Conservation (phyloP, 1,140 invertebrate genomes). For the Lepidotrigona ventralis region DNA sequence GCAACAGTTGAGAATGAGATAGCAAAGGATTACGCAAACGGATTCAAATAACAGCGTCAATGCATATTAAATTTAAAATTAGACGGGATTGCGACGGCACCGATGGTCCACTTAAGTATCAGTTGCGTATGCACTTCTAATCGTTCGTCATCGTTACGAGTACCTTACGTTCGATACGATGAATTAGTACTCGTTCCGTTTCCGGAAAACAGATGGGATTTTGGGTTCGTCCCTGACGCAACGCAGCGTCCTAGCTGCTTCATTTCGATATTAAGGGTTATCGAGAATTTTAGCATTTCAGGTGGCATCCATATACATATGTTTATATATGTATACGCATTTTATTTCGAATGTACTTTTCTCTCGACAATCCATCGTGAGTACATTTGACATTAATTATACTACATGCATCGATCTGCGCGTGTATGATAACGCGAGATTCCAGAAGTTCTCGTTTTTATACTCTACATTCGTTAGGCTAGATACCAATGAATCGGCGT, state of each 20-base stretch:
- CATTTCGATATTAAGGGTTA: slow-evolving; percentile 20
- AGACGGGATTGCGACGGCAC: no score
- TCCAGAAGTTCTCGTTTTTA: neutral
- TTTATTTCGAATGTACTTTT: slow-evolving; percentile 40
- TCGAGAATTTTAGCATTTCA: slow-evolving; percentile 34
- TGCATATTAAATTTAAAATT: no score
- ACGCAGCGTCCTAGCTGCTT: slow-evolving; percentile 1
- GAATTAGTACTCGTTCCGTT: neutral
- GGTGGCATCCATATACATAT: slow-evolving; percentile 28
- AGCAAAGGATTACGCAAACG: no score
- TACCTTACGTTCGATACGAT: no score
- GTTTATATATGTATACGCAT: neutral
- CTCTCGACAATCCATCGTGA: slow-evolving; percentile 45
- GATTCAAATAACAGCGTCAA: no score
- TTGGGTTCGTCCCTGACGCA: neutral
- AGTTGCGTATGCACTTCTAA: neutral
- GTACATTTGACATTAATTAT: slow-evolving; percentile 43
- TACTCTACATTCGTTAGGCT: slow-evolving; percentile 20
- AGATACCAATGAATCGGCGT: slow-evolving; percentile 15
- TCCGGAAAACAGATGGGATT: slow-evolving; percentile 20
- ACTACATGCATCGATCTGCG: slow-evolving; percentile 47
- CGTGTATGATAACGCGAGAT: slow-evolving; percentile 45
- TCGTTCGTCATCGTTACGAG: neutral
- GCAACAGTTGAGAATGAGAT: no score
- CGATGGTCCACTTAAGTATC: no score